phyloP scores from a whole-genome alignment of 1,140 invertebrate species.

The Globodera rostochiensis region DNA sequence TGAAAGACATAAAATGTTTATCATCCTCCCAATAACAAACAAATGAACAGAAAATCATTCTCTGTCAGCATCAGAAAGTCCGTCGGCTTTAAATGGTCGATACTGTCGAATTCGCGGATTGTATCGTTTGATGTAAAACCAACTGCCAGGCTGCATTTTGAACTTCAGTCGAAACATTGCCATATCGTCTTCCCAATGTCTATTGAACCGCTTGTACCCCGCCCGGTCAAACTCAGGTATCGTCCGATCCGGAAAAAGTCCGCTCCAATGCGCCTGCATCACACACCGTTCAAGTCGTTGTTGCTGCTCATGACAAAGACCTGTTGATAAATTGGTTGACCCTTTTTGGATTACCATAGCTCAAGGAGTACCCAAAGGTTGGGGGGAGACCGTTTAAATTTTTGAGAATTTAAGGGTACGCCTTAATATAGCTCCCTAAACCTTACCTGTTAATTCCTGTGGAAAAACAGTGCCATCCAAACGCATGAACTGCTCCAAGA shows the following conservation, averaged over 20 bases:
- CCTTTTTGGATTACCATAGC: neutral
- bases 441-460: slow-evolving; percentile 56
- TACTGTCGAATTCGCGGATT: slow-evolving; percentile 35
- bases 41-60: neutral
- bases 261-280: slow-evolving; percentile 65
- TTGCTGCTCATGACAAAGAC: slow-evolving; percentile 61
- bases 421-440: neutral
- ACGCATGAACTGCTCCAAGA: slow-evolving; percentile 65
- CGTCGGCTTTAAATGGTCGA: neutral
- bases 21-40: slow-evolving; percentile 5
- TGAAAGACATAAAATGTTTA: neutral
- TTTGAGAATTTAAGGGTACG: too few relatives aligned
- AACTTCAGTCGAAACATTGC: slow-evolving; percentile 56
- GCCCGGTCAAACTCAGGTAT: slow-evolving; percentile 60
- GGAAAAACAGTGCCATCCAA: slow-evolving; percentile 64
- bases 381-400: too few relatives aligned
- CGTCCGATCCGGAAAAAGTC: slow-evolving; percentile 61
- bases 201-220: slow-evolving; percentile 63
- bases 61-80: neutral
- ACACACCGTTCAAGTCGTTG: slow-evolving; percentile 61
- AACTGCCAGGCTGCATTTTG: slow-evolving; percentile 56
- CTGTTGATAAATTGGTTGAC: slow-evolving; percentile 26
- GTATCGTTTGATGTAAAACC: slow-evolving; percentile 63
- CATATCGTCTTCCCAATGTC: slow-evolving; percentile 64
- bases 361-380: neutral